Percentiles rank a stretch among this genome's conserved stretches.
Conservation (phyloP, 1,140 invertebrate genomes). For the Drosophila ohnishii region DNA sequence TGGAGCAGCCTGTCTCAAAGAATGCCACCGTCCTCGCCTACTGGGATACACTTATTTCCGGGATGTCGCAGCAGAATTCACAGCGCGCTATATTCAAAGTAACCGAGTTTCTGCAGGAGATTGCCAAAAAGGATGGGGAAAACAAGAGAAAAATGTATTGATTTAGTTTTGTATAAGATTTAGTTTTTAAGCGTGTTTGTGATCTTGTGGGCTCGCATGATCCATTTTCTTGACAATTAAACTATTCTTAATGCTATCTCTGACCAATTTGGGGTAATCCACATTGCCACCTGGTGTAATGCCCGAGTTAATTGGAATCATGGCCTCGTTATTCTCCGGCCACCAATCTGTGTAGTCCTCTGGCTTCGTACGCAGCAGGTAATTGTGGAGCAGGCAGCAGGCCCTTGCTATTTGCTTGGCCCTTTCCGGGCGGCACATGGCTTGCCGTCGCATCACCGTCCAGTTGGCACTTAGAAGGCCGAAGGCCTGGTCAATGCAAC, state of each 20-base stretch:
- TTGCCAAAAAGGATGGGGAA: conserved; percentile 2
- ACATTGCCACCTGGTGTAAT: not conserved
- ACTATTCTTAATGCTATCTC: conserved; percentile 4
- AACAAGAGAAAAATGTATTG: not conserved
- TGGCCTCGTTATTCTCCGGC: too few species aligned
- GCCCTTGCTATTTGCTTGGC: conserved; percentile 3
- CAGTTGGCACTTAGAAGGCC: not conserved
- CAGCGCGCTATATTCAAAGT: conserved; percentile 6
- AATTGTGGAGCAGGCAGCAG: conserved; percentile 8
- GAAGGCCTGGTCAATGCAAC: not conserved
- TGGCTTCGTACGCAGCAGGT: not conserved
- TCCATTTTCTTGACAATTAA: not conserved
- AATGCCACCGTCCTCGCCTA: conserved; percentile 5
- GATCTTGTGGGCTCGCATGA: not conserved
- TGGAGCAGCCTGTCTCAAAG: conserved; percentile 7
- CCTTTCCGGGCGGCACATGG: not conserved
- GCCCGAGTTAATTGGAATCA: not conserved
- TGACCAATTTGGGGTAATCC: not conserved
- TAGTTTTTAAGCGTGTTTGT: conserved; percentile 6
- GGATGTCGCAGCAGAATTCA: conserved; percentile 6
- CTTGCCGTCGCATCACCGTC: not conserved
- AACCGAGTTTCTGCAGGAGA: conserved; percentile 5
- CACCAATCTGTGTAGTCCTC: not conserved
- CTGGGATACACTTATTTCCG: conserved; percentile 5
- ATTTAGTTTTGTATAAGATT: not conserved